These are phyloP conservation scores for Eumacrocentrus americanus DNA, from an alignment of 2,888 invertebrate species.

Conservation along the genomic window DNA sequence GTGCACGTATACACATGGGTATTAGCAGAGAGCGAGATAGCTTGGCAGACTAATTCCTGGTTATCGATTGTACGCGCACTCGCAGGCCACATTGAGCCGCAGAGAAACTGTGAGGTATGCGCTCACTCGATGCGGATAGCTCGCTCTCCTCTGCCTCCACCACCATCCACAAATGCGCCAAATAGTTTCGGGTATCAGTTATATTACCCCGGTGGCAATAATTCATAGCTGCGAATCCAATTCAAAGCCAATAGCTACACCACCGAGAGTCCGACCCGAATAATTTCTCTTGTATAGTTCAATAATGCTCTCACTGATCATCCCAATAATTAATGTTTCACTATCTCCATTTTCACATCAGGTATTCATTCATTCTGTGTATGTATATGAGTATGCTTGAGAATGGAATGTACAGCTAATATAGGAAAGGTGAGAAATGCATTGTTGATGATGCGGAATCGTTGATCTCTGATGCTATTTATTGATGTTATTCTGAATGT, in stretches of 20 bases:
- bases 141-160: neutral
- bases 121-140: constrained; percentile 29
- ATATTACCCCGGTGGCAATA: constrained; percentile 25
- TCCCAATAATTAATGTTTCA: constrained; percentile 1
- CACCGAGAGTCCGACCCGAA: constrained; percentile 12
- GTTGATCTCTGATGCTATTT: too few species aligned
- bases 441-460: too few species aligned
- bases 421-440: too few species aligned
- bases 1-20: constrained; percentile 14
- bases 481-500: too few species aligned
- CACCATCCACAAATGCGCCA: constrained; percentile 24
- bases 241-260: constrained; percentile 19
- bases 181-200: constrained; percentile 31
- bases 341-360: too few species aligned
- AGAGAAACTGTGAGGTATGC: constrained; percentile 28
- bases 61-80: constrained; percentile 49
- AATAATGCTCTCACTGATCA: neutral
- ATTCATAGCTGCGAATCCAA: constrained; percentile 26
- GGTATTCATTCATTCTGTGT: too few species aligned
- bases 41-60: constrained; percentile 50
- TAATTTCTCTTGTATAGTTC: constrained; percentile 11
- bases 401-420: too few species aligned
- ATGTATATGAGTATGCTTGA: too few species aligned
- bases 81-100: constrained; percentile 22
- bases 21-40: constrained; percentile 36